Evolutionary conservation across 2,113 vertebrate genomes (phyloP), one percentile per base, ranked within the genome.

Genomic region (Amphiprion ocellaris): DNA sequence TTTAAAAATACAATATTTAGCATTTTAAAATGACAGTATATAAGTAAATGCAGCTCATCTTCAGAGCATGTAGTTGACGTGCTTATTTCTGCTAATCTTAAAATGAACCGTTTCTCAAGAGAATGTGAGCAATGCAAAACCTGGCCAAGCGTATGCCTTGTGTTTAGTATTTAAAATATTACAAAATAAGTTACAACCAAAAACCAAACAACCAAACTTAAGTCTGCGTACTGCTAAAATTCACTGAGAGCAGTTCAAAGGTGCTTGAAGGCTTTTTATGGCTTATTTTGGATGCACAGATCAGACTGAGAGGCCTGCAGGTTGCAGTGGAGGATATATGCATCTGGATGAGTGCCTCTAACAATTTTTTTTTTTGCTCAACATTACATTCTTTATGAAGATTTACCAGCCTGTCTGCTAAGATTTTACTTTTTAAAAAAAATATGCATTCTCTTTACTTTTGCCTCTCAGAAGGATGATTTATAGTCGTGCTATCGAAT

Each of bases 401-500:
- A 75, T 70, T n/a, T 81, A 64, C 69, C 79, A 67, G 75, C 78
- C 80, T 76, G 46, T 79, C 41, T 81, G 73, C 81, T 77, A 46
- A 63, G 65, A 79, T 87, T 79, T 82, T 61, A 28, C 59, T 39
- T 55, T 66, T 39, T 66, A 28, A 61, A 33, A 26, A 26, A 26
- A 26, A 84, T 84, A 84, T 87, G 77, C 80, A 76, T 91, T 89
- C n/a, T 92, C 68, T 88, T 91, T 87, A 71, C 65, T 84, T 90
- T 91, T 90, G 77, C 83, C 64, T 88, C 82, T 88, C 46, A 83
- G 87, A 90, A 87, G 77, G 85, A 96, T 87, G 90, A 94, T 96
- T 96, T 92, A 93, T 87, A 84, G 83, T 94, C 70, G 83, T 92
- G 89, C 94, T 93, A 96, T 89, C 94, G 91, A 96, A 94, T 94